A percentile compares a stretch with the other conserved stretches of the same genome.
These are phyloP conservation scores for Rhizoglyphus robini DNA, from an alignment of 1,140 invertebrate species.

Conservation along the genomic window DNA sequence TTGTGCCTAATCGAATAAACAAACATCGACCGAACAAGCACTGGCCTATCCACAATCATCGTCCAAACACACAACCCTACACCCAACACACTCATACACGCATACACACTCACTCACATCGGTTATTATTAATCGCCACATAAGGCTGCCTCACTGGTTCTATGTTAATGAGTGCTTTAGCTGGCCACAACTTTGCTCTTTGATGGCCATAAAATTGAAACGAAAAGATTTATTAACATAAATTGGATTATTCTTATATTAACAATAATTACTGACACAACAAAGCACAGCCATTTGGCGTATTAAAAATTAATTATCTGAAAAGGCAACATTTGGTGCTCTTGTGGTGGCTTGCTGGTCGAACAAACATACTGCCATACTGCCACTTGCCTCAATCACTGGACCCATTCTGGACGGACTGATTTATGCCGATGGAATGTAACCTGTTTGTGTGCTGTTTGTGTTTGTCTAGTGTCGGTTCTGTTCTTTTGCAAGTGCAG, in stretches of 20 bases:
- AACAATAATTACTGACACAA: background rate
- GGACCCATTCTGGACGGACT: too few relatives aligned
- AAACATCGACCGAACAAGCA: background rate
- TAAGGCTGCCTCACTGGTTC: too few relatives aligned
- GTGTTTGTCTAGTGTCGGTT: too few relatives aligned
- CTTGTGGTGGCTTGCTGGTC: too few relatives aligned
- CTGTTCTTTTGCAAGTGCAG: too few relatives aligned
- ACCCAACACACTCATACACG: too few relatives aligned
- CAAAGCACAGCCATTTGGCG: background rate
- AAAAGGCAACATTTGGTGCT: background rate
- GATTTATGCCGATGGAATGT: background rate
- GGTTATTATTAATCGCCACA: too few relatives aligned
- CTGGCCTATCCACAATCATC: background rate
- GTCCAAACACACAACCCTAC: too few relatives aligned
- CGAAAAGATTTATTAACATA: slow-evolving; percentile 8
- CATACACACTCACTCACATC: too few relatives aligned
- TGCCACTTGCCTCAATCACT: too few relatives aligned
- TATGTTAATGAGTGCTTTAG: background rate
- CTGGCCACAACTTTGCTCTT: background rate
- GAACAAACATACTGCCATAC: too few relatives aligned
- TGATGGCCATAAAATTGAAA: background rate
- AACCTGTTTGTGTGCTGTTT: background rate
- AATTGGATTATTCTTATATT: slow-evolving; percentile 10
- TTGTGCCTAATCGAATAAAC: background rate
- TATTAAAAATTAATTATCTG: slow-evolving; percentile 1